Evolutionary conservation across 2,113 vertebrate species (phyloP).

Genomic region (Hiodon tergisus): DNA sequence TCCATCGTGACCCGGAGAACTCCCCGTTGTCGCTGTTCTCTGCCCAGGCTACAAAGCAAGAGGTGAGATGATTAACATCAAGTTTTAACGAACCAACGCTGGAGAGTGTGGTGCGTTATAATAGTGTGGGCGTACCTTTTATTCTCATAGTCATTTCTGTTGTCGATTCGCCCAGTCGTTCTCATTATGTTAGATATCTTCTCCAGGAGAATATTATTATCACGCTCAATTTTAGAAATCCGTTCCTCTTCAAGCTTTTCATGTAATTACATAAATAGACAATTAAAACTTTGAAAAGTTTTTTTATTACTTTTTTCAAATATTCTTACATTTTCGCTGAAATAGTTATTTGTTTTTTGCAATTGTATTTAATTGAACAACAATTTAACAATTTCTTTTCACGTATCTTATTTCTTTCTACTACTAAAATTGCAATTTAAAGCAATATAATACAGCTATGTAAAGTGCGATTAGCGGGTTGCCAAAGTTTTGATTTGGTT

Average conservation of each 20-base stretch:
- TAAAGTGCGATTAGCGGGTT: no score
- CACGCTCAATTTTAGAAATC: constrained; percentile 50
- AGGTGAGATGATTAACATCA: background rate
- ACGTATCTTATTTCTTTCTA: no score
- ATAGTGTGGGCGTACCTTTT: constrained; percentile 52
- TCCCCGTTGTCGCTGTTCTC: constrained; percentile 50
- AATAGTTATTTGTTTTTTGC: no score
- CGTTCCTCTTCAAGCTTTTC: constrained; percentile 55
- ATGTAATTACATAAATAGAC: no score
- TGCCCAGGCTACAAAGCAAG: constrained; percentile 49
- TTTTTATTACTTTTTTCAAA: no score
- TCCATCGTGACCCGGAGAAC: constrained; percentile 51
- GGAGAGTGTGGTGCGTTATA: background rate
- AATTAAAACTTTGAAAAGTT: no score
- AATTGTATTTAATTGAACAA: no score
- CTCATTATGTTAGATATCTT: constrained; percentile 61
- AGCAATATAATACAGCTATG: no score
- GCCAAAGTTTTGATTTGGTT: no score
- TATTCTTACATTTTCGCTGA: no score
- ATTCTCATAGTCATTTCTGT: constrained; percentile 48
- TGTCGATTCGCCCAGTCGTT: constrained; percentile 50
- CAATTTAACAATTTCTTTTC: no score
- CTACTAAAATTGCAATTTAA: no score
- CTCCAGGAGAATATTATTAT: constrained; percentile 60
- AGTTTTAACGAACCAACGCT: background rate